Base-by-base conservation (phyloP, 2,888 invertebrate species). In the Monoplex corrugatus region DNA sequence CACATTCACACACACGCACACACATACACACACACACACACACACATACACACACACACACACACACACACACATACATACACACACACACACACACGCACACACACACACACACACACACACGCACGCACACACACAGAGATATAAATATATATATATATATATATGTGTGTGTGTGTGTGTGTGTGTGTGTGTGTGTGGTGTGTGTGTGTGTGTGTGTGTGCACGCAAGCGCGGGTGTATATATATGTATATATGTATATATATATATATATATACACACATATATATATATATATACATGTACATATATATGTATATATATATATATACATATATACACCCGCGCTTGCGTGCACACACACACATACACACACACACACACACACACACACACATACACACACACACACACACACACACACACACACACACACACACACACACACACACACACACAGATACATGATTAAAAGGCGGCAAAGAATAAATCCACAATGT, bases 331-430 rank as follows among this genome's bases (percentile, higher is more conserved):
- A 68, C 63, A 72, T 35, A 8, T 35, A 72, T 19, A 32, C 72
- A 19, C 72, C 8, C 72, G 35, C 72, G 35, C 35, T 35, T 16
- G 35, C 38, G 35, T 0, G 35, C 72, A 72, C 38, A 72, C 35
- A 72, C 72, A 72, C 72, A 72, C 72, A 38, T 35, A 16, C 72
- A 32, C 72, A 16, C 72, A 32, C 72, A 32, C 72, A 2, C 3
- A 0, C 35, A 3, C 72, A 35, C 72, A 0, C 35, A 32, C 38
- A 72, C 72, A 2, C 72, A 72, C 72, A 35, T 35, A 38, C 38
- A 72, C 38, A 72, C 72, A 72, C 35, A 35, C 35, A 72, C 72
- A 72, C 72, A 72, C 72, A 72, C 72, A 72, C 72, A 32, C 35
- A n/a, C 72, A 72, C 72, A 32, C 72, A 72, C 35, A 35, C 35